phyloP scores from a whole-genome alignment of 1,140 invertebrate species.

The Acromyrmex heyeri region DNA sequence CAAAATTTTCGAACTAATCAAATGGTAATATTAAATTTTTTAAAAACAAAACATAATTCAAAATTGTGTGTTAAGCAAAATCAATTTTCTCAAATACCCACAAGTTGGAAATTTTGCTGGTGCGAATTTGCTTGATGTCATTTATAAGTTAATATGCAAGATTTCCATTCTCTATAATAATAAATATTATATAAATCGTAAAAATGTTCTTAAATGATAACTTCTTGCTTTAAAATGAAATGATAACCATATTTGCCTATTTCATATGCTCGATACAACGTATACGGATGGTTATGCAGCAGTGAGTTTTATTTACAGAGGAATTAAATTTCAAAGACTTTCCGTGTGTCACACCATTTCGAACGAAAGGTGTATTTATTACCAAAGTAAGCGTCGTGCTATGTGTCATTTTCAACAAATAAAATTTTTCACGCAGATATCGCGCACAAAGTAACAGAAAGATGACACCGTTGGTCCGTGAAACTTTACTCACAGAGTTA shows the following conservation, averaged over 20 bases:
- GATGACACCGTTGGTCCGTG: slow-evolving; percentile 48
- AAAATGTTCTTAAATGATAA: slow-evolving; percentile 64
- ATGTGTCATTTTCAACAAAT: slow-evolving; percentile 46
- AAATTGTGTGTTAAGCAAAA: too few relatives aligned
- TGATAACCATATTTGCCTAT: slow-evolving; percentile 75
- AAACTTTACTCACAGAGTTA: slow-evolving; percentile 38
- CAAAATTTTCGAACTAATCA: too few relatives aligned
- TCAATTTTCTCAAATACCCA: too few relatives aligned
- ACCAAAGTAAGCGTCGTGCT: slow-evolving; percentile 43
- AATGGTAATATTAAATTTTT: too few relatives aligned
- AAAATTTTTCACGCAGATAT: slow-evolving; percentile 43
- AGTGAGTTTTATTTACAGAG: neutral
- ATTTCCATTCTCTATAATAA: neutral
- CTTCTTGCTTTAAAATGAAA: slow-evolving; percentile 76
- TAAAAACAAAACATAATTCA: too few relatives aligned
- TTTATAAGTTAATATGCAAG: neutral
- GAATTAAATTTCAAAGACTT: slow-evolving; percentile 62
- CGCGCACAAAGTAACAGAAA: slow-evolving; percentile 59
- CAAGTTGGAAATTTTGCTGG: too few relatives aligned
- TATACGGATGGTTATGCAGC: neutral
- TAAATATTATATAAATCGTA: neutral
- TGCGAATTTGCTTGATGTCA: too few relatives aligned
- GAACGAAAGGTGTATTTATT: slow-evolving; percentile 56
- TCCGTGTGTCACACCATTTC: neutral
- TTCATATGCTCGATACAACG: slow-evolving; percentile 59